Percentiles rank a stretch among this genome's conserved stretches.
These are phyloP conservation scores for Bovichtus diacanthus DNA, from an alignment of 2,797 vertebrate genomes.

Conservation along the genomic window DNA sequence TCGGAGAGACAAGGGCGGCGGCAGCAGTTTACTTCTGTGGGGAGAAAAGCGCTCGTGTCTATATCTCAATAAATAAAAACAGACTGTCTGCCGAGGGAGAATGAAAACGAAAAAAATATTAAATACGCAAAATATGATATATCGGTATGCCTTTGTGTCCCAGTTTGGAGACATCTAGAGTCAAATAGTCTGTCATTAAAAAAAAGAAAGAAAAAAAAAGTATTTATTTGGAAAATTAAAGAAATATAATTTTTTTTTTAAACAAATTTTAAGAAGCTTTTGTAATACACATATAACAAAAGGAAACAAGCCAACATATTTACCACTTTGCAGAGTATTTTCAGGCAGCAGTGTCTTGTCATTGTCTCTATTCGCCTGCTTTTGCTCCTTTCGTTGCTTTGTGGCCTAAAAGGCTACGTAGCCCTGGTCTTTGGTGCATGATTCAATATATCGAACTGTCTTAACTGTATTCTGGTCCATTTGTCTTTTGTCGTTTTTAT, in stretches of 20 bases:
- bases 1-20: slow-evolving; percentile 67
- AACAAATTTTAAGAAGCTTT: too few relatives aligned
- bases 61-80: slow-evolving; percentile 65
- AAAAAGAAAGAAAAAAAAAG: not conserved
- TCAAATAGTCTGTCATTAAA: slow-evolving; percentile 5
- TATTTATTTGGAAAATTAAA: too few relatives aligned
- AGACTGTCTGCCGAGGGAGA: slow-evolving; percentile 43
- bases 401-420: slow-evolving; percentile 29
- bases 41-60: slow-evolving; percentile 42
- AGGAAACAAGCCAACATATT: not conserved
- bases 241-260: too few relatives aligned
- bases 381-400: not conserved
- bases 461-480: not conserved
- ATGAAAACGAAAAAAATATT: not conserved
- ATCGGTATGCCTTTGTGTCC: not conserved
- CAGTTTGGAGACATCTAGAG: slow-evolving; percentile 4
- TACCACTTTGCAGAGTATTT: not conserved
- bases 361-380: not conserved
- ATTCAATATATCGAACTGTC: not conserved
- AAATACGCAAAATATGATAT: slow-evolving; percentile 1
- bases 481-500: not conserved
- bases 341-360: not conserved
- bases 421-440: not conserved
- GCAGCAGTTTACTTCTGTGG: slow-evolving; percentile 63
- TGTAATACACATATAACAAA: too few relatives aligned